Base-by-base conservation (phyloP, 2,113 vertebrate species). In the Perccottus glenii region DNA sequence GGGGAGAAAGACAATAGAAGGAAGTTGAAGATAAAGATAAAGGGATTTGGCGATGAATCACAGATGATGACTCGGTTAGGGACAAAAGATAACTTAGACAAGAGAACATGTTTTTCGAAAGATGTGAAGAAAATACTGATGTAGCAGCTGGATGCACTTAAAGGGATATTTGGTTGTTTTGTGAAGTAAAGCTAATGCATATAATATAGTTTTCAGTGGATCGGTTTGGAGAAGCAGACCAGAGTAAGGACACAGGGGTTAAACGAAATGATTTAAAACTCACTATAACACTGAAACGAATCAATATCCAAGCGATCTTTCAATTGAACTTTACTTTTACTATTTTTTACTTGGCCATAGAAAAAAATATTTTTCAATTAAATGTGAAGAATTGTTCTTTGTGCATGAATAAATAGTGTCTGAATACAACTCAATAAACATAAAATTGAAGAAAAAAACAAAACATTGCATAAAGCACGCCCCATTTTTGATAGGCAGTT, bases 1-100 rank as follows among this genome's bases (percentile, higher is more conserved):
- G 67, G 72, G 84, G 64, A 72, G 47, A 47, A 9, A 69, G 69
- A 80, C n/a, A 82, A 66, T 44, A n/a, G 10, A 78, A 70, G 77
- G 68, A 52, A 50, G 42, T 32, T 35, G n/a, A 60, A 35, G 6
- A 50, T 12, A 2, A 49, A 50, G 52, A 44, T n/a, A 49, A 51
- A 70, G 27, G 15, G 44, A 71, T 81, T 83, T 75, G 72, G 44
- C 42, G 72, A 70, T 15, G 73, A 79, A 69, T 46, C 48, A 58
- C 73, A 69, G 67, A 78, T 64, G 65, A 67, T 36, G 79, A 81
- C 71, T 71, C 56, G 67, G 70, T 52, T 47, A 56, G 35, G 75
- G 49, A 71, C 40, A 62, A 62, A 61, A 35, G 12, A 64, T 11
- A 46, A 14, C 9, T 14, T 11, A 46, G 10, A 11, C 8, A 7